These are phyloP conservation scores for Eilema caniola DNA, from an alignment of 2,888 invertebrate genomes.

Conservation along the genomic window DNA sequence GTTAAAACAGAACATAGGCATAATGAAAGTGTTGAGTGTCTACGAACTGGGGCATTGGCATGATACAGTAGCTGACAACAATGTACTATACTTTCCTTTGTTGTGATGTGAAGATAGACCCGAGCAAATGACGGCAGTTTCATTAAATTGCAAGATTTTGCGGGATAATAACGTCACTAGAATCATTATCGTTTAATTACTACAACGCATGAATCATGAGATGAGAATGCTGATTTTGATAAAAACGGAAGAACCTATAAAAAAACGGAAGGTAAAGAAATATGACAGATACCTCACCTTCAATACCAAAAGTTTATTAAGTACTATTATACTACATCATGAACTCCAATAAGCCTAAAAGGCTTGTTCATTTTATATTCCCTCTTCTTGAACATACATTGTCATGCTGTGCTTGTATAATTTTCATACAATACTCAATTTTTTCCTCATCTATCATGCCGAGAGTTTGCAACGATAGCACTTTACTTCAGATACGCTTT, in stretches of 20 bases:
- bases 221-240: no score
- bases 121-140: background rate
- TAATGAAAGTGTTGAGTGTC: slow-evolving; percentile 32
- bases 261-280: no score
- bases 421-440: slow-evolving; percentile 31
- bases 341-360: background rate
- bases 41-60: slow-evolving; percentile 28
- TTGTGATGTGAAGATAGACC: background rate
- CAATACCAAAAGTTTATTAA: no score
- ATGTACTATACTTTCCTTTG: background rate
- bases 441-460: slow-evolving; percentile 39
- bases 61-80: slow-evolving; percentile 30
- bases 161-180: no score
- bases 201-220: no score
- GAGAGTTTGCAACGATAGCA: slow-evolving; percentile 41
- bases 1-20: slow-evolving; percentile 14
- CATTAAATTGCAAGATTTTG: background rate
- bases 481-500: slow-evolving; percentile 40
- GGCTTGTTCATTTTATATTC: slow-evolving; percentile 11
- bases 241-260: no score
- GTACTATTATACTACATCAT: no score
- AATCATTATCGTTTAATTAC: no score
- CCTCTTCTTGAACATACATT: slow-evolving; percentile 20
- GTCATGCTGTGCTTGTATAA: slow-evolving; percentile 15
- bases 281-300: no score